Conservation (phyloP, 2,113 vertebrate species). For the Amphilophus citrinellus region DNA sequence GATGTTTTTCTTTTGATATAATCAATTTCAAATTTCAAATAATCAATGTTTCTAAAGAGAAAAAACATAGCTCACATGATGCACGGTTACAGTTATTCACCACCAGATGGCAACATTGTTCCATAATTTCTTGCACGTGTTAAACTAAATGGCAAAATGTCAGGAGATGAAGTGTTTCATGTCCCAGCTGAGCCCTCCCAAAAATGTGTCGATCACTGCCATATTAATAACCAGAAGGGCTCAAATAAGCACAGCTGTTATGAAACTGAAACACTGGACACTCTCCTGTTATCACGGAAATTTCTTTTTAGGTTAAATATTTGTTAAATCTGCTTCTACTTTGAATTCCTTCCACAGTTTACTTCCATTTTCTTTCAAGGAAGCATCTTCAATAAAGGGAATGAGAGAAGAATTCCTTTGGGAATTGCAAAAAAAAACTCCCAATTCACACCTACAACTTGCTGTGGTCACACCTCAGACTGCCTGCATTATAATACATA, state of each 20-base stretch:
- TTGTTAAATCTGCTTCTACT: background rate
- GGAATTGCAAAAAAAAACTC: background rate
- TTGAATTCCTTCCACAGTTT: background rate
- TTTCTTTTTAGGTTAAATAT: background rate
- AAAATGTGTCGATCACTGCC: background rate
- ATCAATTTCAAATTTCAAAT: too few relatives aligned
- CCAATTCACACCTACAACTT: background rate
- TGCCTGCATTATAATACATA: background rate
- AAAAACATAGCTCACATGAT: background rate
- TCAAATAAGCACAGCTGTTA: conserved; percentile 15
- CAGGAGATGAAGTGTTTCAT: background rate
- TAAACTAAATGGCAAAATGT: background rate
- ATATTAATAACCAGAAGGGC: background rate
- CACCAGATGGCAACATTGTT: conserved; percentile 60
- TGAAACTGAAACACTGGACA: background rate
- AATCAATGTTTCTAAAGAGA: background rate
- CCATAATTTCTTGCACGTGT: background rate
- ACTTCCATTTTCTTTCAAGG: background rate
- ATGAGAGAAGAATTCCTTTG: background rate
- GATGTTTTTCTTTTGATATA: too few relatives aligned
- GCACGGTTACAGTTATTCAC: background rate
- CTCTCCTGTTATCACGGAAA: too few relatives aligned
- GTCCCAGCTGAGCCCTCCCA: conserved; percentile 8
- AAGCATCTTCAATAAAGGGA: background rate
- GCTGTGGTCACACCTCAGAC: background rate